Conservation (phyloP, 2,113 vertebrate species). For the Oostethus manadensis region DNA sequence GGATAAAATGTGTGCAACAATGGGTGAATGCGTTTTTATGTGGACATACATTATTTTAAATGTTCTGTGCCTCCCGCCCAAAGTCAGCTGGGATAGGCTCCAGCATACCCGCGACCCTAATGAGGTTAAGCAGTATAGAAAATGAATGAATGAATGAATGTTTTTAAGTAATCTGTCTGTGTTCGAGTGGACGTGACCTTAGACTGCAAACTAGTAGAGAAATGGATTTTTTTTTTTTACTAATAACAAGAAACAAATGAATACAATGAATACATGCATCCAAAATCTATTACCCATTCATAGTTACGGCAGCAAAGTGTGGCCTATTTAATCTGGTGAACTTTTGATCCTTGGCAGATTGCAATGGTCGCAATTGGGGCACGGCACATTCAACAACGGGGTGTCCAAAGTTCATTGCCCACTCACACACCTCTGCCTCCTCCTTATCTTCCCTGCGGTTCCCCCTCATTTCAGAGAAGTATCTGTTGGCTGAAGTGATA, state of each 20-base stretch:
- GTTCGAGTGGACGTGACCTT: too few species aligned
- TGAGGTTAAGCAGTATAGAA: too few species aligned
- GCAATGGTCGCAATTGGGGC: slow-evolving; percentile 12
- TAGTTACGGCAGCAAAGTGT: not conserved
- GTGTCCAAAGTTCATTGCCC: slow-evolving; percentile 20
- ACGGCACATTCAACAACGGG: slow-evolving; percentile 28
- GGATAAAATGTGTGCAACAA: too few species aligned
- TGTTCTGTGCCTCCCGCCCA: too few species aligned
- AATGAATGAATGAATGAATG: too few species aligned
- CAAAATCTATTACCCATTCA: not conserved
- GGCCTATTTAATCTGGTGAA: slow-evolving; percentile 5
- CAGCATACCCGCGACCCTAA: too few species aligned
- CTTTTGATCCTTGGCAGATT: slow-evolving; percentile 18
- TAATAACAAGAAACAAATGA: not conserved
- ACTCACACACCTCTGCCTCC: not conserved
- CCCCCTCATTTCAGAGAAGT: slow-evolving; percentile 17
- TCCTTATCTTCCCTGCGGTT: not conserved
- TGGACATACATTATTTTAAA: too few species aligned
- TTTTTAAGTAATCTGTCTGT: too few species aligned
- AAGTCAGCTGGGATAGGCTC: too few species aligned
- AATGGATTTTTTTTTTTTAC: not conserved
- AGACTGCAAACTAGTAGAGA: too few species aligned
- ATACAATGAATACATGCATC: not conserved
- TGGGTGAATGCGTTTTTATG: too few species aligned
- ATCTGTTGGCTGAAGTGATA: slow-evolving; percentile 63